Conservation (phyloP, 2,888 invertebrate species). For the Chrysotoxum bicinctum region DNA sequence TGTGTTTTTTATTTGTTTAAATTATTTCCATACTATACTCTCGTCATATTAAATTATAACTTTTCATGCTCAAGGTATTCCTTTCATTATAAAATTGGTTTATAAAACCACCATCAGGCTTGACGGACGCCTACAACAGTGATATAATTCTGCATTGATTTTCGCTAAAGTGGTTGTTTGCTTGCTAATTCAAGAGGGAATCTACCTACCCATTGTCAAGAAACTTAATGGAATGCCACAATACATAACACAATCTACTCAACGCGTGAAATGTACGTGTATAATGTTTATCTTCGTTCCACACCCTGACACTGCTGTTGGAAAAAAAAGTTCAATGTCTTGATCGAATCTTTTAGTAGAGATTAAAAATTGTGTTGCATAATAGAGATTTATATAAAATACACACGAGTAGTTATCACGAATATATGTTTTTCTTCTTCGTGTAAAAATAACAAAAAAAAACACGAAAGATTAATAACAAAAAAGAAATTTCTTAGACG, state of each 20-base stretch:
- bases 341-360: background rate
- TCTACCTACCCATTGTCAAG: slow-evolving; percentile 23
- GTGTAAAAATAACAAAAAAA: background rate
- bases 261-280: background rate
- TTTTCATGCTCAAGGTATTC: background rate
- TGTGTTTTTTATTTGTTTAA: too few relatives aligned
- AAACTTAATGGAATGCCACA: slow-evolving; percentile 3
- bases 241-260: background rate
- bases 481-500: background rate
- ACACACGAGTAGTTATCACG: background rate
- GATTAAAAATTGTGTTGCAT: background rate
- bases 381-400: background rate
- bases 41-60: too few relatives aligned
- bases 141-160: slow-evolving; percentile 54
- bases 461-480: background rate
- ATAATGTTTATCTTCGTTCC: background rate
- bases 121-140: background rate
- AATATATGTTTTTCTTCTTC: background rate
- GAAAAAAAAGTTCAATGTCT: background rate
- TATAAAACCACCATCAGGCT: background rate
- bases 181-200: slow-evolving; percentile 20
- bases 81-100: background rate
- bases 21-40: too few relatives aligned
- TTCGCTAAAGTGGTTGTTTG: slow-evolving; percentile 9
- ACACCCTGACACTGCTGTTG: background rate